Evolutionary conservation across 2,888 invertebrate species (phyloP).

Genomic region (Chalcis sispes): DNA sequence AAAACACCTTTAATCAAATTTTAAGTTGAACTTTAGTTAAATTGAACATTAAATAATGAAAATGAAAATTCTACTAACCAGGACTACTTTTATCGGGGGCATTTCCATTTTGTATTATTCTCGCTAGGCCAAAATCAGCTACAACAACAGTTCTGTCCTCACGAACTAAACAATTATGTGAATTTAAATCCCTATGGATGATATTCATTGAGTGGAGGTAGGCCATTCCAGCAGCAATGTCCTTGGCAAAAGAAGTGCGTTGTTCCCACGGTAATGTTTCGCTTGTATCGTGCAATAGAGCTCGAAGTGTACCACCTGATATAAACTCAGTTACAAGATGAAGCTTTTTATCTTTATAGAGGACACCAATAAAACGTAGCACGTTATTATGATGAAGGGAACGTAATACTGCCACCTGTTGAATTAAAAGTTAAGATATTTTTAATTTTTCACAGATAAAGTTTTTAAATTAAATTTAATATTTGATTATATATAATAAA

Average conservation of each 20-base stretch:
- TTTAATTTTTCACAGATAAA: background rate
- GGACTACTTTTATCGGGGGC: constrained; percentile 69
- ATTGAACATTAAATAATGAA: background rate
- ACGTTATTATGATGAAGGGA: constrained; percentile 94
- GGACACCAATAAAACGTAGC: constrained; percentile 92
- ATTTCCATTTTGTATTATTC: constrained; percentile 82
- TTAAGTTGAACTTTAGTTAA: no score
- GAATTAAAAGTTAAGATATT: background rate
- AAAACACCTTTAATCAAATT: background rate
- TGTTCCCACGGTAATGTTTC: constrained; percentile 87
- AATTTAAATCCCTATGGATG: constrained; percentile 96
- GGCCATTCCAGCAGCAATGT: constrained; percentile 95
- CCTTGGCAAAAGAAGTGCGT: constrained; percentile 90
- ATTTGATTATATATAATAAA: constrained; percentile 4
- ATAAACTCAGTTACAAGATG: constrained; percentile 96
- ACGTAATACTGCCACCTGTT: constrained; percentile 91
- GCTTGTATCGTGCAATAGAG: constrained; percentile 85
- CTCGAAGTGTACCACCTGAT: constrained; percentile 92
- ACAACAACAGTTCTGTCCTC: constrained; percentile 95
- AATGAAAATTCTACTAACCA: constrained; percentile 32
- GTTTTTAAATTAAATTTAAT: background rate
- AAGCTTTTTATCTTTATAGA: constrained; percentile 93
- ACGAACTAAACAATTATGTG: constrained; percentile 94
- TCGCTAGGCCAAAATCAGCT: constrained; percentile 95
- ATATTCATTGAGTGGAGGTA: constrained; percentile 96